A percentile compares a stretch with the other conserved stretches of the same genome.
These are phyloP conservation scores for Arctia plantaginis DNA, from an alignment of 2,888 invertebrate genomes.

Conservation along the genomic window DNA sequence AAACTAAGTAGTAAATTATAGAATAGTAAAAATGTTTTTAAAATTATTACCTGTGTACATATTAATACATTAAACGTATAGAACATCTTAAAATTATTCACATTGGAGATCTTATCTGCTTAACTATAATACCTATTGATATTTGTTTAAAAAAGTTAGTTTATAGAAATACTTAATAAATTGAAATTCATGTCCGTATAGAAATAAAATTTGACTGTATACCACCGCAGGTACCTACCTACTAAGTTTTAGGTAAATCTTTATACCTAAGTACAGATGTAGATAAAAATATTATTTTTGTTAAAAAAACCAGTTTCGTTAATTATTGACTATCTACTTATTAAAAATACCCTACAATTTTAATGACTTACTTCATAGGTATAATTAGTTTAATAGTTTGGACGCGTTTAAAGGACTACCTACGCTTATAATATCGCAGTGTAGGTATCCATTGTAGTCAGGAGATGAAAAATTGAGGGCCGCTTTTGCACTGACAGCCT, in stretches of 20 bases:
- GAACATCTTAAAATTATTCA: not conserved
- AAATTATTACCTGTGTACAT: not conserved
- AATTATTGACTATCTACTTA: not conserved
- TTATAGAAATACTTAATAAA: not conserved
- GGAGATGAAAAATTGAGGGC: too few species aligned
- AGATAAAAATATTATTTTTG: not conserved
- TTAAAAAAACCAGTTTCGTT: not conserved
- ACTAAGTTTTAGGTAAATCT: not conserved
- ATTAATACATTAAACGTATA: not conserved
- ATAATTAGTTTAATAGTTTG: too few species aligned
- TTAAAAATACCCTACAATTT: not conserved
- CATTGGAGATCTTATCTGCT: not conserved
- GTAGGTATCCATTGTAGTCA: too few species aligned
- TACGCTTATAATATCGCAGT: too few species aligned
- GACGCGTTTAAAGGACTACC: too few species aligned
- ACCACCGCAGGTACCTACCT: not conserved
- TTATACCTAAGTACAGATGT: not conserved
- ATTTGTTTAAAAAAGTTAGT: not conserved
- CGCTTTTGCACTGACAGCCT: too few species aligned
- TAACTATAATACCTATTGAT: not conserved
- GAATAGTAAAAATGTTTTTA: not conserved
- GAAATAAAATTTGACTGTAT: not conserved
- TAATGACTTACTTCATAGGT: too few species aligned
- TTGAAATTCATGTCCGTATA: not conserved
- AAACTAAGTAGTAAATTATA: not conserved